A percentile compares a stretch with the other conserved stretches of the same genome.
Conservation (phyloP, 92 coral and sea anemone species). For the Desmophyllum pertusum region DNA sequence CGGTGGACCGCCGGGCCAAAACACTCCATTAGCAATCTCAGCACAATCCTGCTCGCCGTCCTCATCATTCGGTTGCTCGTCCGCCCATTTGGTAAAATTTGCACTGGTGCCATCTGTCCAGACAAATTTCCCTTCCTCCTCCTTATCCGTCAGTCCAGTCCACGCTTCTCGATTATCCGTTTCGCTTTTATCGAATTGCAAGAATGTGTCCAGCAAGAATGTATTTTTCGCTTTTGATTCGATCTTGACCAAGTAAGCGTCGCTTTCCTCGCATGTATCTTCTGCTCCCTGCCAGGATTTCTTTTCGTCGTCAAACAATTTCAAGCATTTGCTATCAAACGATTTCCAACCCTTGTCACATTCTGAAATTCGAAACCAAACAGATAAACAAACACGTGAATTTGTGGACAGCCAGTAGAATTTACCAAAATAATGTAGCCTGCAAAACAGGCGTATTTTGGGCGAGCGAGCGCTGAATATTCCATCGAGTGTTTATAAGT, state of each 20-base stretch:
- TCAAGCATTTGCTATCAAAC: conserved; percentile 17
- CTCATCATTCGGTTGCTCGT: conserved; percentile 40
- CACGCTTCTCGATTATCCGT: conserved; percentile 22
- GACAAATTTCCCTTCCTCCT: conserved; percentile 14
- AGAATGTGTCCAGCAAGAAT: conserved; percentile 22
- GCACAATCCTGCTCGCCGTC: conserved; percentile 20
- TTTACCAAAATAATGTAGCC: too few relatives aligned
- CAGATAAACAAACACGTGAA: not conserved
- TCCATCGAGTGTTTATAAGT: too few relatives aligned
- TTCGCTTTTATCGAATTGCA: not conserved
- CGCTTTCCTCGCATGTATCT: not conserved
- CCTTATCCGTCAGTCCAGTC: conserved; percentile 40
- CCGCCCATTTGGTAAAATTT: conserved; percentile 24
- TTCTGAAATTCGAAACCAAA: not conserved
- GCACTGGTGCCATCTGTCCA: conserved; percentile 33
- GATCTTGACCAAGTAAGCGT: conserved; percentile 14
- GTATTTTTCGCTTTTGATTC: conserved; percentile 21
- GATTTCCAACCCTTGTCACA: conserved; percentile 26
- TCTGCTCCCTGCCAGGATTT: conserved; percentile 17
- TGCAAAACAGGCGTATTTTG: too few relatives aligned
- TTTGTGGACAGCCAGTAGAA: too few relatives aligned
- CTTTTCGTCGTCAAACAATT: conserved; percentile 1
- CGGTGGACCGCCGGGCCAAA: conserved; percentile 34
- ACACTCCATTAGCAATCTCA: conserved; percentile 41
- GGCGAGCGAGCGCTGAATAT: too few relatives aligned